phyloP scores from a whole-genome alignment of 2,797 vertebrate genomes.

The Percopsis omiscomaycus region DNA sequence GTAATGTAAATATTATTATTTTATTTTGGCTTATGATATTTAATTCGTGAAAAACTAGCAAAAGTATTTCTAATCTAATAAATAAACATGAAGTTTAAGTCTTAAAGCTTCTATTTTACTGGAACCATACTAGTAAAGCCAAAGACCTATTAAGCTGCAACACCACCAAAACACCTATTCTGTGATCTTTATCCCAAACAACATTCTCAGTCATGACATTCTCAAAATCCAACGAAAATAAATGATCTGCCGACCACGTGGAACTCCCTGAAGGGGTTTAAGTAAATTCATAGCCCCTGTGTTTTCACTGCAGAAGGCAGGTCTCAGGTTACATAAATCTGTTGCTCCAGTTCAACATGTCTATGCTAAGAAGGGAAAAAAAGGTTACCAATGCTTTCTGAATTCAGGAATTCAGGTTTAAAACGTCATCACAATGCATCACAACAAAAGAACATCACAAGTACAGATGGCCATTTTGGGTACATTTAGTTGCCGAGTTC shows the following conservation, averaged over 20 bases:
- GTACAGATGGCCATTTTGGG: neutral
- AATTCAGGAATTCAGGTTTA: conserved; percentile 12
- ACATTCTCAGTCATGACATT: conserved; percentile 34
- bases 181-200: conserved; percentile 38
- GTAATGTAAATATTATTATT: no score
- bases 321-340: conserved; percentile 14
- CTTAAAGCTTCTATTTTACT: no score
- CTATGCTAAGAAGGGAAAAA: conserved; percentile 2
- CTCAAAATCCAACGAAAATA: conserved; percentile 42
- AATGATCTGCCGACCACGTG: conserved; percentile 28
- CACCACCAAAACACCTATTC: conserved; percentile 46
- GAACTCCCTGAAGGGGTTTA: conserved; percentile 27
- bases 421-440: conserved; percentile 3
- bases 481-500: no score
- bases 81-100: no score
- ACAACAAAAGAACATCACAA: neutral
- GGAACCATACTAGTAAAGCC: conserved; percentile 31
- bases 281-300: conserved; percentile 33
- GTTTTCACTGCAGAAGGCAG: conserved; percentile 20
- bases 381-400: conserved; percentile 13
- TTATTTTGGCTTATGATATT: no score
- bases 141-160: conserved; percentile 33
- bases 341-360: neutral
- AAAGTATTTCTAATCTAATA: no score
- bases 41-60: no score